Conservation (phyloP, 2,888 invertebrate genomes). For the Dexiosoma caninum region DNA sequence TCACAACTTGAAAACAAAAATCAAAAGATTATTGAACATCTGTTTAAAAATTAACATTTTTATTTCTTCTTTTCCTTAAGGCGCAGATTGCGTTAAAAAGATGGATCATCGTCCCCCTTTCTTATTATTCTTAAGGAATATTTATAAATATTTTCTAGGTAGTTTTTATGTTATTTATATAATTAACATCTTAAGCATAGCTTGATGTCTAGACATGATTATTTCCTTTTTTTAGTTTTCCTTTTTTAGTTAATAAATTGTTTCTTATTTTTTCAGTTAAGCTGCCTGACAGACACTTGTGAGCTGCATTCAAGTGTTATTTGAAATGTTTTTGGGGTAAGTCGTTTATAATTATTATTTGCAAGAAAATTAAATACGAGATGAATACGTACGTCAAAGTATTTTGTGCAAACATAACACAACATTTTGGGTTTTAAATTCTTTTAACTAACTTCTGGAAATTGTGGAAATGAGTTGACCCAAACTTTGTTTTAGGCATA, state of each 20-base stretch:
- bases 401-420: no score
- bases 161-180: conserved; percentile 33
- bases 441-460: no score
- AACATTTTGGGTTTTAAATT: no score
- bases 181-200: conserved; percentile 60
- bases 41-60: conserved; percentile 34
- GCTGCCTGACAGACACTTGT: neutral
- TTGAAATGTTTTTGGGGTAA: neutral
- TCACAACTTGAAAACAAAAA: neutral
- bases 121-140: neutral
- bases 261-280: neutral
- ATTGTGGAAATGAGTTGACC: no score
- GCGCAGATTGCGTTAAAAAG: neutral
- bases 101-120: conserved; percentile 13
- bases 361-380: neutral
- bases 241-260: neutral
- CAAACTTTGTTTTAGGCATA: no score
- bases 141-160: neutral
- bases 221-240: conserved; percentile 10
- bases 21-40: conserved; percentile 31
- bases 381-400: no score
- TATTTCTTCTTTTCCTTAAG: neutral
- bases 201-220: conserved; percentile 58
- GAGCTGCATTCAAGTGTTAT: neutral
- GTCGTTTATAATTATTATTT: neutral